A percentile compares a stretch with the other conserved stretches of the same genome.
These are phyloP conservation scores for Betta splendens DNA, from an alignment of 2,797 vertebrate genomes.

Conservation along the genomic window DNA sequence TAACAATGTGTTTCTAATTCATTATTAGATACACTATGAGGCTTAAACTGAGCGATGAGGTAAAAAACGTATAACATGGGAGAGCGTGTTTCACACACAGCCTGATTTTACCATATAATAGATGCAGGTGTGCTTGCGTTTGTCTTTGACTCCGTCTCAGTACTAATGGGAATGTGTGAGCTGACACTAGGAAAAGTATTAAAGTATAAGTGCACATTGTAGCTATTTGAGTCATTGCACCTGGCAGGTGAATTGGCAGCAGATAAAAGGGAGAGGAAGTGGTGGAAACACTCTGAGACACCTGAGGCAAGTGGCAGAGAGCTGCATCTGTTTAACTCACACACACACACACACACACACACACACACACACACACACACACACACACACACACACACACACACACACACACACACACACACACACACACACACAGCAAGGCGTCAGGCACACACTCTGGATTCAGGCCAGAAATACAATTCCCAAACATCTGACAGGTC, in stretches of 20 bases:
- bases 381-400: conserved; percentile 14
- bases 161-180: conserved; percentile 41
- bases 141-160: conserved; percentile 39
- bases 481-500: conserved; percentile 45
- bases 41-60: not conserved
- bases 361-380: conserved; percentile 3
- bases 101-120: conserved; percentile 26
- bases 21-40: not conserved
- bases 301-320: conserved; percentile 69
- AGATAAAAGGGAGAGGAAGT: conserved; percentile 75
- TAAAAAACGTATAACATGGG: not conserved
- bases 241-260: conserved; percentile 76
- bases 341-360: conserved; percentile 3
- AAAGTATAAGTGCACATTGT: conserved; percentile 56
- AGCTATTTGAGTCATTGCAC: conserved; percentile 71
- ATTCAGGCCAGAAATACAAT: conserved; percentile 48
- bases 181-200: conserved; percentile 42
- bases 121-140: conserved; percentile 33
- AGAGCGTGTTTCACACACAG: conserved; percentile 12
- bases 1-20: conserved; percentile 3
- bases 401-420: conserved; percentile 17
- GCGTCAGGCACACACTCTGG: conserved; percentile 31
- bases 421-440: conserved; percentile 10
- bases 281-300: conserved; percentile 66
- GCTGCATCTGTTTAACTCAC: conserved; percentile 64